These are phyloP conservation scores for Agonopterix alstromeriana DNA, from an alignment of 2,888 invertebrate genomes.

Conservation along the genomic window DNA sequence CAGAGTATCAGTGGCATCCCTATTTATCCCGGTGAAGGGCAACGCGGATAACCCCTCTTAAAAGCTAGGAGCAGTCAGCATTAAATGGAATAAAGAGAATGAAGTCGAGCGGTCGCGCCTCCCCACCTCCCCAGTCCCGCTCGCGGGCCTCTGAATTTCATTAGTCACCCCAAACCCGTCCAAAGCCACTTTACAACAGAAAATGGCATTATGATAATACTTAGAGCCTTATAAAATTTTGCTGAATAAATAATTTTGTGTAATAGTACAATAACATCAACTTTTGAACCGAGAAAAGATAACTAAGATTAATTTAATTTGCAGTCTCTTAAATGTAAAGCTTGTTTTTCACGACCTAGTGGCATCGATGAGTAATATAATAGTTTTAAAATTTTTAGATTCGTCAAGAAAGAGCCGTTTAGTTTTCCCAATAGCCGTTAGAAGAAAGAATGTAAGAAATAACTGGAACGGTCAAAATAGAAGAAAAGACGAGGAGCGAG, in stretches of 20 bases:
- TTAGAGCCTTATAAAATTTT: conserved; percentile 69
- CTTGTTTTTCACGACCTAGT: not conserved
- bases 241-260: conserved; percentile 68
- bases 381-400: not conserved
- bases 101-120: conserved; percentile 67
- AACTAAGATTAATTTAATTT: conserved; percentile 15
- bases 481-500: conserved; percentile 35
- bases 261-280: conserved; percentile 59
- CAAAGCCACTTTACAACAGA: conserved; percentile 72
- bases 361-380: not conserved
- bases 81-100: conserved; percentile 76
- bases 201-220: conserved; percentile 74
- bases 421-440: not conserved
- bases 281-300: conserved; percentile 23
- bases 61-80: conserved; percentile 77
- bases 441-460: conserved; percentile 13
- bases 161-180: conserved; percentile 57
- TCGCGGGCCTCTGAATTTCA: conserved; percentile 69
- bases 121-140: conserved; percentile 22
- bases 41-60: conserved; percentile 75
- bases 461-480: conserved; percentile 15
- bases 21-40: conserved; percentile 72
- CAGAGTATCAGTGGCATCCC: conserved; percentile 71
- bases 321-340: conserved; percentile 1
- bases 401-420: not conserved